Percentiles rank a stretch among this genome's conserved stretches.
These are phyloP conservation scores for Drosophila pegasa DNA, from an alignment of 2,888 invertebrate species.

Conservation along the genomic window DNA sequence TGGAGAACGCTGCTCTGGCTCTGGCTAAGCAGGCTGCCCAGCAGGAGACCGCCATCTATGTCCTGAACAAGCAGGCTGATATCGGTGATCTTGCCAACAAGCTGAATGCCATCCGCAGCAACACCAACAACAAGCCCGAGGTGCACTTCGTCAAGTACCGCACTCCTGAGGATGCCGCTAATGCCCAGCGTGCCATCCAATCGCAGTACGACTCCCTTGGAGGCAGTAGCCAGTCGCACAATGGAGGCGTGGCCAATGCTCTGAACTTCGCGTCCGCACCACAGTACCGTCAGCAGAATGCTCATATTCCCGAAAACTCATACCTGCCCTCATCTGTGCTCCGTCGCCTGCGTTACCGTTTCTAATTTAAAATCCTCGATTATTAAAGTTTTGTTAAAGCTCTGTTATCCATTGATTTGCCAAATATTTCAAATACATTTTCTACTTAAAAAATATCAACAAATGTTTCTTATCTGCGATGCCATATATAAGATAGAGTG, in stretches of 20 bases:
- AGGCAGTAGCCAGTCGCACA: slow-evolving; percentile 65
- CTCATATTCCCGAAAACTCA: slow-evolving; percentile 69
- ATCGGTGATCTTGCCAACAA: slow-evolving; percentile 75
- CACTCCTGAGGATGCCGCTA: slow-evolving; percentile 81
- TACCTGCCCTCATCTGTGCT: slow-evolving; percentile 77
- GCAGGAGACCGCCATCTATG: slow-evolving; percentile 83
- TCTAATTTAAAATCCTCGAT: slow-evolving; percentile 35
- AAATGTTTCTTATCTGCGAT: slow-evolving; percentile 9
- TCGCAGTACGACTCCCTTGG: slow-evolving; percentile 78
- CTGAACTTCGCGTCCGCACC: slow-evolving; percentile 77
- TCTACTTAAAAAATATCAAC: slow-evolving; percentile 44
- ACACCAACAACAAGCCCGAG: slow-evolving; percentile 81
- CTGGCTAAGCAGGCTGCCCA: slow-evolving; percentile 82
- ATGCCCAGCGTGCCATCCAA: slow-evolving; percentile 81
- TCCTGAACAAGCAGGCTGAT: slow-evolving; percentile 81
- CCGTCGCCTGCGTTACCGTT: slow-evolving; percentile 72
- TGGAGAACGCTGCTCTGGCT: slow-evolving; percentile 80
- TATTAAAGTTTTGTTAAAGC: slow-evolving; percentile 51
- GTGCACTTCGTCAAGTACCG: slow-evolving; percentile 84
- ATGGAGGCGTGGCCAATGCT: slow-evolving; percentile 77
- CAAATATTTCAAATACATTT: slow-evolving; percentile 61
- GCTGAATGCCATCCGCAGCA: slow-evolving; percentile 68
- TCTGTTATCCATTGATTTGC: slow-evolving; percentile 69
- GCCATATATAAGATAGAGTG: slow-evolving; percentile 12
- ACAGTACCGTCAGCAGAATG: slow-evolving; percentile 47